Conservation (phyloP, 1,140 invertebrate genomes). For the Calephelis virginiensis region DNA sequence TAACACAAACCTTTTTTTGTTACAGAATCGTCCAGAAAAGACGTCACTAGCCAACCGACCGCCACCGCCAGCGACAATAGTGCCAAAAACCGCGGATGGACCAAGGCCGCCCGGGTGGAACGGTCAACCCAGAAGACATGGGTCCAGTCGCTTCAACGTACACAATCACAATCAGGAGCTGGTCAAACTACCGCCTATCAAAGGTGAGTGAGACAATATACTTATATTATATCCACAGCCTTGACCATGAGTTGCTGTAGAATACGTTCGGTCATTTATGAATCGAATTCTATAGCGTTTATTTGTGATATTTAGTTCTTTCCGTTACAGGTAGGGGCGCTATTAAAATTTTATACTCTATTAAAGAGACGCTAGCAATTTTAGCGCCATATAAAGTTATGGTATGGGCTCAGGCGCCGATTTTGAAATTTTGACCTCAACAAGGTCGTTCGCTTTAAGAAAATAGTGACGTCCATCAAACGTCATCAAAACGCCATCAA, state of each 20-base stretch:
- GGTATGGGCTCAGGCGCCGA: too few species aligned
- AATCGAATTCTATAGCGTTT: too few species aligned
- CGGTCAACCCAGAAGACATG: constrained; percentile 59
- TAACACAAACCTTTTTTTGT: constrained; percentile 13
- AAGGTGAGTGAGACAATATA: constrained; percentile 44
- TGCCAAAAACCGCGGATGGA: constrained; percentile 57
- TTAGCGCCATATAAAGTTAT: too few species aligned
- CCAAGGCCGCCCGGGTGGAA: constrained; percentile 64
- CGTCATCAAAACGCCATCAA: too few species aligned
- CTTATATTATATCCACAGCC: background rate
- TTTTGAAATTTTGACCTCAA: too few species aligned
- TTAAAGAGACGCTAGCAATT: too few species aligned
- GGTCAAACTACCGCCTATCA: constrained; percentile 67
- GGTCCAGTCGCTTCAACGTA: constrained; percentile 68
- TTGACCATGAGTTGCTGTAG: background rate
- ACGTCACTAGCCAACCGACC: constrained; percentile 50
- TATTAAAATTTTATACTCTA: too few species aligned
- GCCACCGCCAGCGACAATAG: constrained; percentile 60
- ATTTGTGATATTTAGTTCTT: too few species aligned
- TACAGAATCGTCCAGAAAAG: constrained; percentile 61
- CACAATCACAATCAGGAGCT: constrained; percentile 67
- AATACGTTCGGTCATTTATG: too few species aligned
- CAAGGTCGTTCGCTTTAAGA: too few species aligned
- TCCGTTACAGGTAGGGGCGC: too few species aligned
- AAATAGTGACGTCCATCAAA: too few species aligned